Percentiles rank a stretch among this genome's conserved stretches.
These are phyloP conservation scores for Watsonalla binaria DNA, from an alignment of 2,888 invertebrate species.

Conservation along the genomic window DNA sequence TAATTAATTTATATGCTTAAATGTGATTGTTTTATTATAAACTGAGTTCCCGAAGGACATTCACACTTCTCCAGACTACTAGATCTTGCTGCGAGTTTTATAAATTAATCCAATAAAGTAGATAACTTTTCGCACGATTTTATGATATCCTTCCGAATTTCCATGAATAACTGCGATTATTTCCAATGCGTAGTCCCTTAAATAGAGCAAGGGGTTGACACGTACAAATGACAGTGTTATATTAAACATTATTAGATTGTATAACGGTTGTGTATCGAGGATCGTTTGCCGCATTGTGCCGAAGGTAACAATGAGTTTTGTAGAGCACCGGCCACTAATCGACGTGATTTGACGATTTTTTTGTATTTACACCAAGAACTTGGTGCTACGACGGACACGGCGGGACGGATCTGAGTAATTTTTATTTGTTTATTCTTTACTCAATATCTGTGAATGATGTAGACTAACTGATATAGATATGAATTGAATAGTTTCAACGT, in stretches of 20 bases:
- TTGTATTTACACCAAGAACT: slow-evolving; percentile 25
- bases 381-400: background rate
- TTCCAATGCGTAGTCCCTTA: slow-evolving; percentile 46
- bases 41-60: too few species aligned
- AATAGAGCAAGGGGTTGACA: slow-evolving; percentile 56
- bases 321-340: slow-evolving; percentile 71
- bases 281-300: slow-evolving; percentile 57
- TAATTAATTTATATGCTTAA: background rate
- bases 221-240: slow-evolving; percentile 54
- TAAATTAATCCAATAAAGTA: too few species aligned
- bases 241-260: slow-evolving; percentile 58
- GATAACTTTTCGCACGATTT: background rate
- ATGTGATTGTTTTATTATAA: too few species aligned
- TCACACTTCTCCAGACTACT: too few species aligned
- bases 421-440: too few species aligned
- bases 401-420: background rate
- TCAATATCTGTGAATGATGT: too few species aligned
- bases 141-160: slow-evolving; percentile 48
- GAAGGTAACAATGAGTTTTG: slow-evolving; percentile 60
- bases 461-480: too few species aligned
- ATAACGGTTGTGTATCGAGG: slow-evolving; percentile 45
- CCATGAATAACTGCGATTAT: slow-evolving; percentile 53
- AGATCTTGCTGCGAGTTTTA: too few species aligned
- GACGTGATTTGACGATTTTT: slow-evolving; percentile 72
- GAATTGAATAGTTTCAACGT: too few species aligned